Base-by-base conservation (phyloP, 2,888 invertebrate genomes). In the Danaus chrysippus region DNA sequence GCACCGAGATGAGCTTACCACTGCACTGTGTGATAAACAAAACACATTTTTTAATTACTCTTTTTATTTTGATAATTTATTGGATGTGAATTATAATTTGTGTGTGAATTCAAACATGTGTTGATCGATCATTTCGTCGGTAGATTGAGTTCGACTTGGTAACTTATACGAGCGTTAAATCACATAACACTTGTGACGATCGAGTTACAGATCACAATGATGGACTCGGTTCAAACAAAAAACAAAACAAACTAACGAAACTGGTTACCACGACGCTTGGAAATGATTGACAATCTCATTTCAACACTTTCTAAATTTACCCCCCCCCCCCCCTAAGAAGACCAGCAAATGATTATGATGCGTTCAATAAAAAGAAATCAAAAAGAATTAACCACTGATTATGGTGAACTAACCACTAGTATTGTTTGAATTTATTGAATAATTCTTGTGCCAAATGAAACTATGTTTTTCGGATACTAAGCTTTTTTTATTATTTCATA, bases 281-380 rank as follows among this genome's bases (percentile, higher is more conserved):
- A 78, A 78, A 76, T 76, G 78, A 80, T 81, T 82, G 78, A 76
- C 75, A 70, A 75, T 78, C 77, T 67, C 60, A 62, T 63, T 63
- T 54, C 49, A 62, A 54, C 49, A 64, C 66, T 68, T 66, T 69
- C 66, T 66, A 63, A 66, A 67, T 52, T 59, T 73, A 73, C 82
- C 84, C 84, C 85, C 79, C 84, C 82, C 84, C 84, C 85, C 79
- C 84, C 44, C 61, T 85, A 84, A 13, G 54, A 64, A 44, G n/a
- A 42, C 59, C 15, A 34, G 54, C 42, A 58, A 42, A 54, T 54
- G 15, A 53, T 17, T 54, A 34, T 34, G 23, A 5, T 34, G 23
- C 6, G 23, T 34, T 34, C 23, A 34, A 34, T 34, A 34, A 34
- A 34, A 34, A 34, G 23, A 5, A 34, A 3, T 34, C 23, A 6